These are phyloP conservation scores for Ameiurus melas DNA, from an alignment of 2,113 vertebrate species.

Conservation along the genomic window DNA sequence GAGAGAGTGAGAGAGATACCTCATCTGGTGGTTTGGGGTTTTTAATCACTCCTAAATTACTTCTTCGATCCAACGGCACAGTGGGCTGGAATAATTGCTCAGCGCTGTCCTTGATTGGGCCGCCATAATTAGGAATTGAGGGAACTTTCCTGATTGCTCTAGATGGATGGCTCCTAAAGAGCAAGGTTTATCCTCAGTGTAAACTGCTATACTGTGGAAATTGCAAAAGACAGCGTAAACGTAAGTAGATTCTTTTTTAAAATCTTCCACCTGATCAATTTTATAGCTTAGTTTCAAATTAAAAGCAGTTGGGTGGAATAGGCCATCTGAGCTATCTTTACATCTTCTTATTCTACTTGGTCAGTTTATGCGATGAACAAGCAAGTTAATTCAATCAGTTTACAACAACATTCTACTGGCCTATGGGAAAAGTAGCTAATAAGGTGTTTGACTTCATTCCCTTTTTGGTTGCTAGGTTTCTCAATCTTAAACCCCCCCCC, in stretches of 20 bases:
- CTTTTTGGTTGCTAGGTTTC: no score
- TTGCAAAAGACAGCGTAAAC: background rate
- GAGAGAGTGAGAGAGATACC: slow-evolving; percentile 3
- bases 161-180: slow-evolving; percentile 15
- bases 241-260: background rate
- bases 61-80: slow-evolving; percentile 30
- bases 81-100: slow-evolving; percentile 31
- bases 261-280: background rate
- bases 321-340: background rate
- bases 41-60: slow-evolving; percentile 56
- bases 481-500: no score
- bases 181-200: background rate
- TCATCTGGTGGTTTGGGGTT: slow-evolving; percentile 24
- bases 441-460: background rate
- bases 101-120: slow-evolving; percentile 31
- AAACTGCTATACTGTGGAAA: background rate
- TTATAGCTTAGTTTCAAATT: background rate
- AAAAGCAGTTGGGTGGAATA: background rate
- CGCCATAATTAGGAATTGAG: slow-evolving; percentile 27
- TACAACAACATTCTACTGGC: background rate
- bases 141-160: slow-evolving; percentile 10
- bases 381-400: background rate
- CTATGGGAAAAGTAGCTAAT: background rate
- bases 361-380: background rate
- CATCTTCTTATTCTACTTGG: background rate